A percentile compares a stretch with the other conserved stretches of the same genome.
These are phyloP conservation scores for Pristionchus fissidentatus DNA, from an alignment of 2,888 invertebrate species.

Conservation along the genomic window DNA sequence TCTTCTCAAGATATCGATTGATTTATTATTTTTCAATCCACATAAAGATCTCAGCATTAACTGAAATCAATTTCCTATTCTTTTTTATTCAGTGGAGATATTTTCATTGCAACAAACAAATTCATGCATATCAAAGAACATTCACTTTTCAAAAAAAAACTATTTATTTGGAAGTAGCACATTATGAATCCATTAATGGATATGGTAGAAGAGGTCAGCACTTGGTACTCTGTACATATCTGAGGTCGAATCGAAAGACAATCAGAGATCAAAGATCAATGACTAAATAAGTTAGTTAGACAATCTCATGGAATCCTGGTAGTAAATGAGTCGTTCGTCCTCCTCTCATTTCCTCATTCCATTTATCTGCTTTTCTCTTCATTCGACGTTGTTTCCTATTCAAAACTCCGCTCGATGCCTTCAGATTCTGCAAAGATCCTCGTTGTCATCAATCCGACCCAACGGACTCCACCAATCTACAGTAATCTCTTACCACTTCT, in stretches of 20 bases:
- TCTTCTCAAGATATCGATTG: not conserved
- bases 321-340: not conserved
- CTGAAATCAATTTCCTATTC: not conserved
- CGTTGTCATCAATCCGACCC: not conserved
- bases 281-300: not conserved
- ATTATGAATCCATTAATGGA: not conserved
- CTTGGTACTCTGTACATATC: not conserved
- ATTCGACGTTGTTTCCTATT: slow-evolving; percentile 34
- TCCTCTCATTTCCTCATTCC: not conserved
- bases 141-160: not conserved
- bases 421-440: not conserved
- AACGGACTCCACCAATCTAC: too few relatives aligned
- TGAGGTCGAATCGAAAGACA: not conserved
- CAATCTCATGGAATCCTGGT: not conserved
- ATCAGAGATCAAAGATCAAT: slow-evolving; percentile 22
- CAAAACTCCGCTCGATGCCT: not conserved
- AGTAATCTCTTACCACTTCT: not conserved
- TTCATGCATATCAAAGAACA: not conserved
- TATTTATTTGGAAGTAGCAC: not conserved
- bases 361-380: not conserved
- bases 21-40: not conserved
- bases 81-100: not conserved
- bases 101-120: not conserved
- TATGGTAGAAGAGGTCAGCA: too few relatives aligned
- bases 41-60: slow-evolving; percentile 24